These are phyloP conservation scores for Drosophila orena DNA, from an alignment of 1,140 invertebrate genomes.

Conservation along the genomic window DNA sequence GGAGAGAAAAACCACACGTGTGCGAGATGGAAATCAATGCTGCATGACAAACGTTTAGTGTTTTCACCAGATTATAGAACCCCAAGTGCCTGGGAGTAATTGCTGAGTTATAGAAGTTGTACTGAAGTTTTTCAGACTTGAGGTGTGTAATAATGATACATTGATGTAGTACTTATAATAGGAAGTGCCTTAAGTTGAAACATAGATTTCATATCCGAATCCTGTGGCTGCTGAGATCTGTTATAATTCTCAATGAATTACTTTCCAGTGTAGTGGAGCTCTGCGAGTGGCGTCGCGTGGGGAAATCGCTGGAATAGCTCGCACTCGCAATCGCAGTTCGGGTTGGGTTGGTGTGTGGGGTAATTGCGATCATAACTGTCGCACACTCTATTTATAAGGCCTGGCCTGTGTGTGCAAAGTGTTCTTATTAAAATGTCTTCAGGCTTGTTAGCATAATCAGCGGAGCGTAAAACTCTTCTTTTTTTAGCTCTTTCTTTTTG, in stretches of 20 bases:
- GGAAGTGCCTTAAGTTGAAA: no score
- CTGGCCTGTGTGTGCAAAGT: constrained; percentile 18
- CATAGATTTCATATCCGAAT: neutral
- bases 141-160: no score
- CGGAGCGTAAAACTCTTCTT: constrained; percentile 48
- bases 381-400: constrained; percentile 22
- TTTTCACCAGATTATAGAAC: no score
- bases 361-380: constrained; percentile 62
- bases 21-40: no score
- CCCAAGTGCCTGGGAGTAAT: no score
- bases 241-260: neutral
- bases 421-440: constrained; percentile 66
- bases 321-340: constrained; percentile 26
- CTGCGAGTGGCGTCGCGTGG: constrained; percentile 12
- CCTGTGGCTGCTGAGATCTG: no score
- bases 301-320: constrained; percentile 28
- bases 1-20: neutral
- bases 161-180: no score
- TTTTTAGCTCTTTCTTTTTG: constrained; percentile 35
- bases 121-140: no score
- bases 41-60: no score
- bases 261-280: constrained; percentile 10
- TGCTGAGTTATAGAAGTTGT: no score
- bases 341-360: constrained; percentile 34
- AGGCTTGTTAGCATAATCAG: constrained; percentile 49